phyloP scores from a whole-genome alignment of 2,888 invertebrate species.

The Merodon equestris region DNA sequence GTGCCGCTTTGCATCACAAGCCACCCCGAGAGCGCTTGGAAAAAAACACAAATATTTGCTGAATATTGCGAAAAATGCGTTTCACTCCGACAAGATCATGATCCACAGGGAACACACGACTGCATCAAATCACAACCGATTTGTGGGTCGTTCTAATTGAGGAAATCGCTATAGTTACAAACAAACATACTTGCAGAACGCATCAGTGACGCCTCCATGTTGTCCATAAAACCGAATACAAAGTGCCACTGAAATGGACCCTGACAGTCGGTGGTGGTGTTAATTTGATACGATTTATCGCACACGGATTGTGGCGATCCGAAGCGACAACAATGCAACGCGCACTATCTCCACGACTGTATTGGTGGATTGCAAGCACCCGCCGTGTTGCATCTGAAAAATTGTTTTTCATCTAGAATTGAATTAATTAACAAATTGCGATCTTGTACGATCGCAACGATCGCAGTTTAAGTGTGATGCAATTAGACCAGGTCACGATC shows the following conservation, averaged over 20 bases:
- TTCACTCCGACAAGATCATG: not conserved
- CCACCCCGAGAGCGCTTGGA: not conserved
- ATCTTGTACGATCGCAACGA: slow-evolving; percentile 50
- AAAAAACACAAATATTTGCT: not conserved
- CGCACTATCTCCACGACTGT: too few species aligned
- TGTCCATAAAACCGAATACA: not conserved
- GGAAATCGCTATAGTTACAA: slow-evolving; percentile 24
- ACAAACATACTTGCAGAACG: not conserved
- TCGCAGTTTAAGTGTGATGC: slow-evolving; percentile 28
- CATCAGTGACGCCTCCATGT: slow-evolving; percentile 22
- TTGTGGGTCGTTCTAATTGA: slow-evolving; percentile 46
- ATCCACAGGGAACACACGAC: not conserved
- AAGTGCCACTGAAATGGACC: slow-evolving; percentile 19
- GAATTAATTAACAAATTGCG: slow-evolving; percentile 60
- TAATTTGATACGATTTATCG: slow-evolving; percentile 61
- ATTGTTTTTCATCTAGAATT: slow-evolving; percentile 24
- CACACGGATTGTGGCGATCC: slow-evolving; percentile 12
- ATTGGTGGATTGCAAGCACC: slow-evolving; percentile 18
- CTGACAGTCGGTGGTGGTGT: slow-evolving; percentile 54
- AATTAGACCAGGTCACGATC: slow-evolving; percentile 64
- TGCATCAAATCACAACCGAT: slow-evolving; percentile 1
- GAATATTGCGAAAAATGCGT: too few species aligned
- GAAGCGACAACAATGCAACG: slow-evolving; percentile 49
- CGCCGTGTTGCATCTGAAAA: slow-evolving; percentile 12
- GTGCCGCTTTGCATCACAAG: slow-evolving; percentile 38